Evolutionary conservation across 2,797 vertebrate species (phyloP).

Genomic region (Buphagus erythrorhynchus): DNA sequence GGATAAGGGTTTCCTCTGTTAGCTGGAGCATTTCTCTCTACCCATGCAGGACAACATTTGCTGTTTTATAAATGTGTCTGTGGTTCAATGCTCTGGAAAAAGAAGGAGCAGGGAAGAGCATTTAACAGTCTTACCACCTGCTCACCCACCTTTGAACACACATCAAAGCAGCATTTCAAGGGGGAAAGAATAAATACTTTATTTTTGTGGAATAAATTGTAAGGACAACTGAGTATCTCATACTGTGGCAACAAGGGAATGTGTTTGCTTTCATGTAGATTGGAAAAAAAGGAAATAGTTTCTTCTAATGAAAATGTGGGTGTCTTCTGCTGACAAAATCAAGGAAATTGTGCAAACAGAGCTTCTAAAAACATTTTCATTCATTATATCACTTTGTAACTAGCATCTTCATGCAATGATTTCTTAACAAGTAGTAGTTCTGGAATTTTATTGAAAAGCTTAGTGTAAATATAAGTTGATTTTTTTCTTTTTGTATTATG

Average conservation of each 20-base stretch:
- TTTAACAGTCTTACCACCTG: conserved; percentile 26
- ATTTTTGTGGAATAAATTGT: conserved; percentile 27
- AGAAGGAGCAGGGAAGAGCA: not conserved
- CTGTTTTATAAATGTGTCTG: not conserved
- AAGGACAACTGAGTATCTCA: not conserved
- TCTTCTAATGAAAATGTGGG: not conserved
- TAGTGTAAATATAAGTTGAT: not conserved
- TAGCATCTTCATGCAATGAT: not conserved
- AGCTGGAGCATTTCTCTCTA: not conserved
- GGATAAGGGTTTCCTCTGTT: not conserved
- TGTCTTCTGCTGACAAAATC: not conserved
- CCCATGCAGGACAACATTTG: not conserved
- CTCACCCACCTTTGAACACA: conserved; percentile 50
- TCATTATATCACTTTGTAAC: not conserved
- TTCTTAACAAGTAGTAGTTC: not conserved
- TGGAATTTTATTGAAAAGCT: not conserved
- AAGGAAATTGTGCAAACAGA: not conserved
- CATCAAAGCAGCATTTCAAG: conserved; percentile 55
- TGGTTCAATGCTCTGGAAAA: not conserved
- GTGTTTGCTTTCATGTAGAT: conserved; percentile 41
- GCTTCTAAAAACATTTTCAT: not conserved
- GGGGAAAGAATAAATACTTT: not conserved
- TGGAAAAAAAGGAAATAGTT: not conserved
- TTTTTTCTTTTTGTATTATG: not conserved
- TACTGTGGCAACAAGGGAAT: conserved; percentile 47